Evolutionary conservation across 1,140 invertebrate species (phyloP).

Genomic region (Panulirus ornatus): DNA sequence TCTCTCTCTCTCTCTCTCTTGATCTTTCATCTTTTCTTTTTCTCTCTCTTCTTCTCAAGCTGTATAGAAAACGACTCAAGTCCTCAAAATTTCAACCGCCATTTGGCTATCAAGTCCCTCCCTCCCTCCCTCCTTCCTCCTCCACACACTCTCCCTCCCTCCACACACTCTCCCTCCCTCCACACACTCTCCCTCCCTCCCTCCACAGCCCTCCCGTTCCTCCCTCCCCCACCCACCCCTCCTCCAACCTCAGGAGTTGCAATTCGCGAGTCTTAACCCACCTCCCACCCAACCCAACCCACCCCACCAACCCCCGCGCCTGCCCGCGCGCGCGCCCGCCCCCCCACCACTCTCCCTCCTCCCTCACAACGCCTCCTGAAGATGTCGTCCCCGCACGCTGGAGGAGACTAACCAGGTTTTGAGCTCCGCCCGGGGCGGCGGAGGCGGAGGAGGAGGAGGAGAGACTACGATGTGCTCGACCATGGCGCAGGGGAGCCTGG

Average conservation of each 20-base stretch:
- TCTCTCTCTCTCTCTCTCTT: background rate
- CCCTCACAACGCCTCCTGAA: background rate
- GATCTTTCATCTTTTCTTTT: background rate
- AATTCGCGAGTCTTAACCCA: no score
- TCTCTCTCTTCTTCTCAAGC: background rate
- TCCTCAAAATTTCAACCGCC: no score
- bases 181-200: no score
- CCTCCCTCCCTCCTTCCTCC: background rate
- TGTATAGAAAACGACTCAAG: no score
- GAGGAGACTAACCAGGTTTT: background rate
- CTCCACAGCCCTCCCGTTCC: no score
- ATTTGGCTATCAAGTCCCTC: background rate
- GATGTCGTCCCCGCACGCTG: background rate
- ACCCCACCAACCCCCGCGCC: no score
- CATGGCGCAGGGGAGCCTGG: background rate
- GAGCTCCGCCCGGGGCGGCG: background rate
- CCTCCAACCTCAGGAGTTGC: no score
- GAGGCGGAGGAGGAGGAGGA: background rate
- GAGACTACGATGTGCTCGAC: conserved; percentile 19
- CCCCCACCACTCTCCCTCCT: background rate
- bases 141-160: background rate
- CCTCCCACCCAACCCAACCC: no score
- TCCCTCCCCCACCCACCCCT: no score
- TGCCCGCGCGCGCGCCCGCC: no score
- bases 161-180: no score